Percentiles rank a stretch among this genome's conserved stretches.
phyloP scores from a whole-genome alignment of 2,888 invertebrate genomes.

The Oxytorus armatus region DNA sequence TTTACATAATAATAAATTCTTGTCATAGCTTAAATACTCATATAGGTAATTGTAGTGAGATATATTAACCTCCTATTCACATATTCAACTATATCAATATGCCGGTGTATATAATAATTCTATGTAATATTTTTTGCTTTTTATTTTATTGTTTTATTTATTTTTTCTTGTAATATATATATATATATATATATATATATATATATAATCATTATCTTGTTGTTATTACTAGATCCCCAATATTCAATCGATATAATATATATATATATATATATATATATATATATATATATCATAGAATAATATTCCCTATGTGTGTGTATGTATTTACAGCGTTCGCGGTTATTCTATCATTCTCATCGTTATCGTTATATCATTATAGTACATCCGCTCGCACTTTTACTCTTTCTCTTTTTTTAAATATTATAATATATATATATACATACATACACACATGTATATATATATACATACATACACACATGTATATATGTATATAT shows the following conservation, averaged over 20 bases:
- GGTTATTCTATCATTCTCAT: conserved; percentile 68
- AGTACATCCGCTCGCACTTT: conserved; percentile 68
- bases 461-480: conserved; percentile 73
- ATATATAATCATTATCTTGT: conserved; percentile 38
- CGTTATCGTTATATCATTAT: conserved; percentile 64
- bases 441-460: conserved; percentile 81
- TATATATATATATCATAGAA: conserved; percentile 71
- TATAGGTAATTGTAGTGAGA: conserved; percentile 78
- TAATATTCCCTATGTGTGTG: conserved; percentile 79
- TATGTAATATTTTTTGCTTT: conserved; percentile 72
- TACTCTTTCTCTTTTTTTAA: conserved; percentile 51
- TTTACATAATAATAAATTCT: conserved; percentile 78
- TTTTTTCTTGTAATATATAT: neutral
- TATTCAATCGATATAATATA: conserved; percentile 75
- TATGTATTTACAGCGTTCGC: conserved; percentile 81
- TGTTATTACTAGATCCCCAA: conserved; percentile 75
- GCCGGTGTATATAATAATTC: conserved; percentile 81
- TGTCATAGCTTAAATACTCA: conserved; percentile 77
- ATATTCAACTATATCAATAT: conserved; percentile 82
- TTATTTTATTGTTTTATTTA: conserved; percentile 11
- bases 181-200: neutral
- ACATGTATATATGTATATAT: conserved; percentile 65
- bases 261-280: neutral
- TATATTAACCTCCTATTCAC: conserved; percentile 80
- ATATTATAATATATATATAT: conserved; percentile 75